A percentile compares a stretch with the other conserved stretches of the same genome.
Evolutionary conservation across 1,140 invertebrate species (phyloP).

Genomic region (Cotesia typhae): DNA sequence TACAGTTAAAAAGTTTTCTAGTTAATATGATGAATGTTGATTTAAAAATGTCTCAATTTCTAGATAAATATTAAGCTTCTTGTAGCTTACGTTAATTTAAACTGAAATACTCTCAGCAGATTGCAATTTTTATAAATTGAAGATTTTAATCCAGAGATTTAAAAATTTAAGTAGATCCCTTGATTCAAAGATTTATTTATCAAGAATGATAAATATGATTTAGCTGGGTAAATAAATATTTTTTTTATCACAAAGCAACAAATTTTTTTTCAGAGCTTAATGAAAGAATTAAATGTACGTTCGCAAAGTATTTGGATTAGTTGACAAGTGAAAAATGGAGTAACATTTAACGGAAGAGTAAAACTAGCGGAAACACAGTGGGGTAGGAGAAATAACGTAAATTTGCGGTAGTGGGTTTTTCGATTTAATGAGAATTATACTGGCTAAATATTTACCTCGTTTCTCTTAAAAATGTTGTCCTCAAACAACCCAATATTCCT

Average conservation of each 20-base stretch:
- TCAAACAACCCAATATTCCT: background rate
- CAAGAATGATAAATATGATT: too few relatives aligned
- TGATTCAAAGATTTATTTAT: too few relatives aligned
- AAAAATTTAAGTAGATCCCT: too few relatives aligned
- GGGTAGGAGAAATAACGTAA: conserved; percentile 6
- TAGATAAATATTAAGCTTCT: too few relatives aligned
- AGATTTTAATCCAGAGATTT: too few relatives aligned
- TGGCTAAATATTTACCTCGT: conserved; percentile 22
- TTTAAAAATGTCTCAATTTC: too few relatives aligned
- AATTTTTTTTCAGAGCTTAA: background rate
- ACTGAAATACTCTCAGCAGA: too few relatives aligned
- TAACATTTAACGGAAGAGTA: background rate
- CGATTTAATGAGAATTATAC: conserved; percentile 17
- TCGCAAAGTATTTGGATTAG: background rate
- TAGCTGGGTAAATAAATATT: background rate
- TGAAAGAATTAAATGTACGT: conserved; percentile 1
- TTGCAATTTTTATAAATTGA: too few relatives aligned
- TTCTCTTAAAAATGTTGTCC: conserved; percentile 10
- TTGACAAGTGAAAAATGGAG: background rate
- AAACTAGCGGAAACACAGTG: background rate
- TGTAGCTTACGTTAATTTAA: too few relatives aligned
- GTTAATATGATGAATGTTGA: too few relatives aligned
- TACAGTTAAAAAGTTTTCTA: too few relatives aligned
- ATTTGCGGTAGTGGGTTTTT: conserved; percentile 23
- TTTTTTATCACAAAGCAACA: background rate